These are phyloP conservation scores for Syngnathus acus DNA, from an alignment of 2,797 vertebrate species.

Conservation along the genomic window DNA sequence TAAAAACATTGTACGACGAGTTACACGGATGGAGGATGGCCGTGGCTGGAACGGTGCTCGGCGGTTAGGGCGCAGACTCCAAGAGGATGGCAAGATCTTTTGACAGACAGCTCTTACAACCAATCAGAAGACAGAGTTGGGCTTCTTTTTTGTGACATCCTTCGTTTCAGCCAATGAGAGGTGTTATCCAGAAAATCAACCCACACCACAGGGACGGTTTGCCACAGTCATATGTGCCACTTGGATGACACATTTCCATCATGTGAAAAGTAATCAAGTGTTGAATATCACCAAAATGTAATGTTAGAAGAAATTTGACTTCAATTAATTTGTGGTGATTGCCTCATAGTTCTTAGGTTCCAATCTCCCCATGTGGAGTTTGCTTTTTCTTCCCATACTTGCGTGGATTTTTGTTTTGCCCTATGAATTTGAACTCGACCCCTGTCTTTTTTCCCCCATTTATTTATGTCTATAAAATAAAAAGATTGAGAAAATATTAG, in stretches of 20 bases:
- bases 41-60: background rate
- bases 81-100: background rate
- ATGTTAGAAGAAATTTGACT: background rate
- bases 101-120: background rate
- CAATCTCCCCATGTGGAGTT: too few species aligned
- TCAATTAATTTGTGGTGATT: too few species aligned
- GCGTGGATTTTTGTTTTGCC: too few species aligned
- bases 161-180: constrained; percentile 1
- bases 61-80: constrained; percentile 3
- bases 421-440: too few species aligned
- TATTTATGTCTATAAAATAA: too few species aligned
- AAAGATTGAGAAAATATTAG: too few species aligned
- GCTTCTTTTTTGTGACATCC: background rate
- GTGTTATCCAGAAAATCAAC: too few species aligned
- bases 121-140: background rate
- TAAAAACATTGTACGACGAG: constrained; percentile 9
- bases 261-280: background rate
- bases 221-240: background rate
- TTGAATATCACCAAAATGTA: background rate
- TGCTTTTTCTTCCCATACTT: too few species aligned
- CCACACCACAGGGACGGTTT: background rate
- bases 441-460: too few species aligned
- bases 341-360: background rate
- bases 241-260: background rate
- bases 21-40: constrained; percentile 5